A percentile compares a stretch with the other conserved stretches of the same genome.
Evolutionary conservation across 2,888 invertebrate species (phyloP).

Genomic region (Pardosa pseudoannulata): DNA sequence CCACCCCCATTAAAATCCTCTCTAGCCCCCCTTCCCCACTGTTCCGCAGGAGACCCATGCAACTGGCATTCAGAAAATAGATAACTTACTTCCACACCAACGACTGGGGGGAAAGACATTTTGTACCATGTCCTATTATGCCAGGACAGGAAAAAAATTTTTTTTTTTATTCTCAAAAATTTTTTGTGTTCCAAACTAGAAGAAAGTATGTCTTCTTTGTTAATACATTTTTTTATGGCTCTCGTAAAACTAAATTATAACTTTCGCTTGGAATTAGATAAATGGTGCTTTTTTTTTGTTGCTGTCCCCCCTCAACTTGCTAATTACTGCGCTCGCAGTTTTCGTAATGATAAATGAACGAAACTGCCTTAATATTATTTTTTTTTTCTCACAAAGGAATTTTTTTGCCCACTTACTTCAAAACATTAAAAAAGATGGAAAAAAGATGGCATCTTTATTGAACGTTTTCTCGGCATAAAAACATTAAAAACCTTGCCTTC

Average conservation of each 20-base stretch:
- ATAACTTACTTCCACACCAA: constrained; percentile 63
- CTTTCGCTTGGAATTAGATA: constrained; percentile 20
- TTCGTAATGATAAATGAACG: constrained; percentile 21
- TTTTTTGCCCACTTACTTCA: constrained; percentile 14
- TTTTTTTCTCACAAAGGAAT: not conserved
- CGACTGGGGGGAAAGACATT: constrained; percentile 37
- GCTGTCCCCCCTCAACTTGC: not conserved
- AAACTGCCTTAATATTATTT: not conserved
- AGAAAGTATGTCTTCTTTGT: constrained; percentile 52
- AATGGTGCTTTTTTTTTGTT: constrained; percentile 17
- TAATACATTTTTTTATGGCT: constrained; percentile 34
- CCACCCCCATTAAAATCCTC: constrained; percentile 16
- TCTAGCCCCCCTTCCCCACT: constrained; percentile 30
- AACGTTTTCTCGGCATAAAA: constrained; percentile 1
- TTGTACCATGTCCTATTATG: constrained; percentile 49
- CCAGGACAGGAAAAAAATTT: constrained; percentile 15
- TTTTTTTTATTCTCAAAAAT: not conserved
- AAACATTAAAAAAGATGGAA: constrained; percentile 2
- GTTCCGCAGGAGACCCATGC: constrained; percentile 26
- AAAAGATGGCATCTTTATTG: not conserved
- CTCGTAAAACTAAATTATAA: constrained; percentile 16
- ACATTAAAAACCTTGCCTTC: not conserved
- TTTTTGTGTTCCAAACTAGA: constrained; percentile 7
- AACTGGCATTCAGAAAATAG: constrained; percentile 71
- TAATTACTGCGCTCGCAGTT: constrained; percentile 12